Percentiles rank a stretch among this genome's conserved stretches.
Evolutionary conservation across 2,888 invertebrate species (phyloP).

Genomic region (Macropis europaea): DNA sequence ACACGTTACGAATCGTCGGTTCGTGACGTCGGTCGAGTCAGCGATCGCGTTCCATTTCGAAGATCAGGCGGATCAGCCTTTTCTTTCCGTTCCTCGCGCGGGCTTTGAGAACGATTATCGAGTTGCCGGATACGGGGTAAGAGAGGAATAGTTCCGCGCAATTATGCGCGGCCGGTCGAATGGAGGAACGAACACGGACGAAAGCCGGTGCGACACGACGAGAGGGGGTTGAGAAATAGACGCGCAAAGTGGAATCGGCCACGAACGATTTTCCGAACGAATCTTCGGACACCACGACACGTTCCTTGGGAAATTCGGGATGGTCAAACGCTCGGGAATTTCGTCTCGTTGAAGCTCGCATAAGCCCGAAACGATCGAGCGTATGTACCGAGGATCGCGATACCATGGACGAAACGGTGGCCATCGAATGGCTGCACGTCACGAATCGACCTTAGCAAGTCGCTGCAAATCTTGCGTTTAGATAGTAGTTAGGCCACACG

Average conservation of each 20-base stretch:
- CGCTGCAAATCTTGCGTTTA: slow-evolving; percentile 23
- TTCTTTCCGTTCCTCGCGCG: slow-evolving; percentile 48
- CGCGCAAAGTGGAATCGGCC: not conserved
- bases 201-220: not conserved
- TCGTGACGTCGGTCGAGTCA: slow-evolving; percentile 47
- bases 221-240: not conserved
- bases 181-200: not conserved
- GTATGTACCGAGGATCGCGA: slow-evolving; percentile 1
- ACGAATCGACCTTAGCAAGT: slow-evolving; percentile 46
- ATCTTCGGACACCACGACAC: slow-evolving; percentile 5
- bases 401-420: not conserved
- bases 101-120: not conserved
- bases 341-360: not conserved
- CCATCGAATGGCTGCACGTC: slow-evolving; percentile 30
- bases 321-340: not conserved
- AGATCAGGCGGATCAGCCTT: slow-evolving; percentile 25
- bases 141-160: not conserved
- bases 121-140: too few relatives aligned
- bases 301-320: not conserved
- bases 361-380: not conserved
- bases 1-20: slow-evolving; percentile 59
- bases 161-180: not conserved
- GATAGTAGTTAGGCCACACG: slow-evolving; percentile 5
- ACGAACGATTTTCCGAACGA: not conserved
- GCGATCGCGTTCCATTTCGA: slow-evolving; percentile 32